Evolutionary conservation across 2,888 invertebrate species (phyloP), one percentile per base, ranked within the genome.

Genomic region (Sepioteuthis lessoniana): DNA sequence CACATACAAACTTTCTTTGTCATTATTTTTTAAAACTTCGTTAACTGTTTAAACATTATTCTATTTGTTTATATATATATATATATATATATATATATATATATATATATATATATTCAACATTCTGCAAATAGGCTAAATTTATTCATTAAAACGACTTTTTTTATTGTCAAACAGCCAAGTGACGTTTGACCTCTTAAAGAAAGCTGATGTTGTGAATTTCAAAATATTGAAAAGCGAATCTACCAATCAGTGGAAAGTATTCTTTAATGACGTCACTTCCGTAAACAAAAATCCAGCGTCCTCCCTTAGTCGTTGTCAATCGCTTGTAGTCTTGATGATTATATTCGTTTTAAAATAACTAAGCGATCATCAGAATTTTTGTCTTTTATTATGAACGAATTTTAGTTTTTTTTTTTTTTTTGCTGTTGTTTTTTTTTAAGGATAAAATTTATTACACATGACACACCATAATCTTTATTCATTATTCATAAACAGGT

Each of bases 141-240:
- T 42, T 3, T 42, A 42, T 42, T 42, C 7, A 42, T 42, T 42
- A 42, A 42, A 42, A 42, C 42, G 42, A 42, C 42, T 42, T 42
- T 42, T 47, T 47, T 47, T 47, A 4, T 60, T 60, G 60, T 60
- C 60, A 28, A 8, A 28, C 8, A 76, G 25, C 76, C n/a, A 76
- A 76, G n/a, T 76, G 76, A 76, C 76, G 10, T 76, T 76, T 76
- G 76, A 76, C 76, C 76, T 76, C 76, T 76, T 76, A 76, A n/a
- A 76, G 76, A 76, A 76, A 76, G 76, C 76, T 76, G 76, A n/a
- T 76, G 76, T 76, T 55, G 55, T 55, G 55, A 55, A 28, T 55
- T 55, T 55, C 25, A 55, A 35, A 76, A 76, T 76, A 76, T 10
- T 76, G 76, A 35, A 76, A 35, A 76, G 25, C 35, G 76, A 76